Evolutionary conservation across 2,888 invertebrate species (phyloP).

Genomic region (Hirtodrosophila trivittata): DNA sequence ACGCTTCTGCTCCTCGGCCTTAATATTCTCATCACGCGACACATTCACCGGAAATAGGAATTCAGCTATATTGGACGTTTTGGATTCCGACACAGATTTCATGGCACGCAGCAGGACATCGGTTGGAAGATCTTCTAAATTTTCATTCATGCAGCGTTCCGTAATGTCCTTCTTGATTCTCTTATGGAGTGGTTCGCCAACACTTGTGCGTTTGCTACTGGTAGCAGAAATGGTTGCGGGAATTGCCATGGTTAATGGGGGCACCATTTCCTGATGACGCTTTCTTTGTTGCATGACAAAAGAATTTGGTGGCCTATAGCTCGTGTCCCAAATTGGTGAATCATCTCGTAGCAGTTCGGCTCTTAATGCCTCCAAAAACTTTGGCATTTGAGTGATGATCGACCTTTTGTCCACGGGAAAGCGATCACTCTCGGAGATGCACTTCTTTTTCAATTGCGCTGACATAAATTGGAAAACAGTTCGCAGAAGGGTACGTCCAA

Average conservation of each 20-base stretch:
- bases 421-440: slow-evolving; percentile 93
- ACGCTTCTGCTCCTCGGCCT: slow-evolving; percentile 94
- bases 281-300: slow-evolving; percentile 82
- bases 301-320: slow-evolving; percentile 87
- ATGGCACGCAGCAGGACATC: slow-evolving; percentile 92
- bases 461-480: slow-evolving; percentile 93
- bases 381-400: slow-evolving; percentile 95
- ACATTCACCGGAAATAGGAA: slow-evolving; percentile 91
- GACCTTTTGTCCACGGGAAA: slow-evolving; percentile 93
- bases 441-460: slow-evolving; percentile 95
- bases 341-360: slow-evolving; percentile 93
- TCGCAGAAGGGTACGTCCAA: slow-evolving; percentile 93
- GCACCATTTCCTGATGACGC: slow-evolving; percentile 78
- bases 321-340: slow-evolving; percentile 97
- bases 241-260: slow-evolving; percentile 25
- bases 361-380: slow-evolving; percentile 94
- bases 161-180: slow-evolving; percentile 83
- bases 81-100: slow-evolving; percentile 92
- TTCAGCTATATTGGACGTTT: slow-evolving; percentile 87
- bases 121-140: slow-evolving; percentile 89
- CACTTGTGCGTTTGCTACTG: slow-evolving; percentile 61
- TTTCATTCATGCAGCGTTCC: slow-evolving; percentile 78
- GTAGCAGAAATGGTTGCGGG: slow-evolving; percentile 46
- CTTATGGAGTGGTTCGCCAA: slow-evolving; percentile 80
- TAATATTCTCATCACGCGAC: slow-evolving; percentile 95